Evolutionary conservation across 1,140 invertebrate species (phyloP).

Genomic region (Caerostris darwini): DNA sequence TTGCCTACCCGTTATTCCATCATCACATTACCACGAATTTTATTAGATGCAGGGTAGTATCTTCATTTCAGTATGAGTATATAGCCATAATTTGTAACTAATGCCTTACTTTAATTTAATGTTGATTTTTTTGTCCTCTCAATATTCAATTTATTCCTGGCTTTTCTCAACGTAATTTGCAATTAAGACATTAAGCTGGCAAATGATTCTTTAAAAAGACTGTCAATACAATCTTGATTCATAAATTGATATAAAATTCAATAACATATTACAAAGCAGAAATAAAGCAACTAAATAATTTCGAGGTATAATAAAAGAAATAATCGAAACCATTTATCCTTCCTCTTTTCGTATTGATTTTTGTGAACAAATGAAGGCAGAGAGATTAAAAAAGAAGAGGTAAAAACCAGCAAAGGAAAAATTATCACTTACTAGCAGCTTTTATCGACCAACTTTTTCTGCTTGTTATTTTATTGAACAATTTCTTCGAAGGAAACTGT

Average conservation of each 20-base stretch:
- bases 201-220: not conserved
- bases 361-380: not conserved
- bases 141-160: too few species aligned
- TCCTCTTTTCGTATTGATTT: not conserved
- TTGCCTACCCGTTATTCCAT: too few species aligned
- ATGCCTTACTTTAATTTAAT: too few species aligned
- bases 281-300: not conserved
- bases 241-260: not conserved
- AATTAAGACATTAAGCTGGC: too few species aligned
- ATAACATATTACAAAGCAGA: not conserved
- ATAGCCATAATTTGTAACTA: too few species aligned
- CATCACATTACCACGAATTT: too few species aligned
- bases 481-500: conserved; percentile 2
- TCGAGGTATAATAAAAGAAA: not conserved
- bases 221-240: not conserved
- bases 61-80: too few species aligned
- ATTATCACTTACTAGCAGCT: conserved; percentile 22
- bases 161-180: too few species aligned
- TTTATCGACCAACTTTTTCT: not conserved
- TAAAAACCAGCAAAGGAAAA: not conserved
- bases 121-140: too few species aligned
- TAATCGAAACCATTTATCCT: not conserved
- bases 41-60: too few species aligned
- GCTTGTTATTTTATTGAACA: conserved; percentile 39
- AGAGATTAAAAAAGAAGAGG: not conserved